A percentile compares a stretch with the other conserved stretches of the same genome.
These are phyloP conservation scores for Drosophila repletoides DNA, from an alignment of 1,140 invertebrate genomes.

Conservation along the genomic window DNA sequence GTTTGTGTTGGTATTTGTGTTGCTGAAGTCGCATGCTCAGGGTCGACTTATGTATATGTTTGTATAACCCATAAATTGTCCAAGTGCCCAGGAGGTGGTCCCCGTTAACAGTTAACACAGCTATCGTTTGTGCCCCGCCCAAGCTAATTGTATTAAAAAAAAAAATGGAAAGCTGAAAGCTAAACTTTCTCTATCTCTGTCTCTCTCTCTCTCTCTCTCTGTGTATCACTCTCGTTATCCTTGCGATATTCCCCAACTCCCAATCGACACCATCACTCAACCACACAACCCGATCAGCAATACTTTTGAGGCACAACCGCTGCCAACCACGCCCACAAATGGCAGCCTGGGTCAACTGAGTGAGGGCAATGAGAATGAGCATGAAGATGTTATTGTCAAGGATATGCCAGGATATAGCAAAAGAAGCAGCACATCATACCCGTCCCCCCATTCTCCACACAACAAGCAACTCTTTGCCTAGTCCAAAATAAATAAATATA, in stretches of 20 bases:
- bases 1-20: conserved; percentile 31
- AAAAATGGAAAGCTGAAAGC: no score
- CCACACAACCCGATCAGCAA: conserved; percentile 28
- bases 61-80: background rate
- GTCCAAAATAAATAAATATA: conserved; percentile 3
- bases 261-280: conserved; percentile 7
- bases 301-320: conserved; percentile 54
- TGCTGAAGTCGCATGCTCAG: conserved; percentile 12
- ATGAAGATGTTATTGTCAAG: conserved; percentile 36
- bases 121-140: background rate
- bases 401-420: conserved; percentile 13
- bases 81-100: no score
- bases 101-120: background rate
- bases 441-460: background rate
- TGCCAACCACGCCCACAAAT: conserved; percentile 42
- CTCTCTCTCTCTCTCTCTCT: background rate
- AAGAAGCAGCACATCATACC: background rate
- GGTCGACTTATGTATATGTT: background rate
- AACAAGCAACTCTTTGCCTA: conserved; percentile 16
- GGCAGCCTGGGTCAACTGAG: conserved; percentile 31
- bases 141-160: no score
- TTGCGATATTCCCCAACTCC: no score
- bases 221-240: conserved; percentile 11
- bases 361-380: conserved; percentile 23
- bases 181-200: background rate